Conservation (phyloP, 2,113 vertebrate genomes). For the Lagopus muta region DNA sequence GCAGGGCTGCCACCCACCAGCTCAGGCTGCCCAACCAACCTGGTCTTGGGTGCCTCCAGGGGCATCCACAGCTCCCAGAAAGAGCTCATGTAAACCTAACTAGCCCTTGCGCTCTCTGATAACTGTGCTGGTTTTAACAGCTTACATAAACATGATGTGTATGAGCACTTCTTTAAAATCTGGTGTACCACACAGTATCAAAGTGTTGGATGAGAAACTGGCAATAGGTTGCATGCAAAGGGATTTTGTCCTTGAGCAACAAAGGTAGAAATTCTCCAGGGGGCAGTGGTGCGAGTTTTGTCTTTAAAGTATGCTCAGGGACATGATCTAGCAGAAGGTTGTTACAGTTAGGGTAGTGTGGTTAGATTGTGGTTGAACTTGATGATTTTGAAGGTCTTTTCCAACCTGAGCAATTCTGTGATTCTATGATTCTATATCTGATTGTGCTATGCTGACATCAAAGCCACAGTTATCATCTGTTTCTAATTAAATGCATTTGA, state of each 20-base stretch:
- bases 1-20: no score
- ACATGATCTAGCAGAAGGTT: no score
- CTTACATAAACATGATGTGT: rapidly evolving
- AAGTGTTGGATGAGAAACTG: background rate
- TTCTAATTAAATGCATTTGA: background rate
- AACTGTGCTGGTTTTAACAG: background rate
- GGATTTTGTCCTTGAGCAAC: background rate
- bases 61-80: background rate
- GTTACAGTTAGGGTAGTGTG: no score
- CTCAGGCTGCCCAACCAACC: no score
- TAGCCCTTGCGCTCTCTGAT: background rate
- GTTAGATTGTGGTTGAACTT: no score
- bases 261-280: background rate
- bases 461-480: background rate
- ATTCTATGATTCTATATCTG: background rate
- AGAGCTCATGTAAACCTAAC: background rate
- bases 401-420: no score
- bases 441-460: background rate
- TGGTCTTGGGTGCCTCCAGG: no score
- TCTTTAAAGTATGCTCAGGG: background rate
- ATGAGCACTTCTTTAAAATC: background rate
- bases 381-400: no score
- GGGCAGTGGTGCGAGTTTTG: background rate
- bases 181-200: background rate
- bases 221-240: background rate